Base-by-base conservation (phyloP, 2,113 vertebrate genomes). In the Colius striatus region DNA sequence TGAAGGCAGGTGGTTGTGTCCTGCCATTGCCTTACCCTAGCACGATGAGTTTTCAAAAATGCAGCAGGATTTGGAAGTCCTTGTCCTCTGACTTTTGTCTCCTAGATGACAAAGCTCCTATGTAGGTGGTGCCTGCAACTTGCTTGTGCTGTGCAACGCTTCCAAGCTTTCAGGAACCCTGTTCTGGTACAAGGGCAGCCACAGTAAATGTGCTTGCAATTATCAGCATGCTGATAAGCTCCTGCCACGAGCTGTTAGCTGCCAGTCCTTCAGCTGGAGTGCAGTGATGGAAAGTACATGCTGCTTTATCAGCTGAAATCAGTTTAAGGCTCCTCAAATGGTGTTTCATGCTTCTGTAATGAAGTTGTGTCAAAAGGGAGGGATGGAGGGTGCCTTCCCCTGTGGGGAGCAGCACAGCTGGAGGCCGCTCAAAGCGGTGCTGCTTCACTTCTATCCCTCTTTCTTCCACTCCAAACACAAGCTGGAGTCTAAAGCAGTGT, bases 111-210 rank as follows among this genome's bases (percentile, higher is more conserved):
- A 61, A 61, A 26, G 17, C n/a, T 68, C 29, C 41, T 32, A 2
- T 17, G 4, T 0, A 57, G 34, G 32, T 4, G 1, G 9, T 63
- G 29, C 7, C 10, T 77, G 3, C 23, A 26, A 0, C 30, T 55
- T 67, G 20, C 50, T 62, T 19, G 55, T 70, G 27, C n/a, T 61
- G 48, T 67, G 16, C 62, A 51, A 6, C 13, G 2, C 30, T 60
- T 67, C 7, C 23, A 6, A 13, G 18, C 53, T 23, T 27, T 43
- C 71, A 55, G 48, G 65, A 77, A 11, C 16, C 23, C 27, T 8
- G 30, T 27, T 54, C 34, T 81, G 51, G n/a, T 18, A 1, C 19
- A 17, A 32, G 41, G 61, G 71, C 41, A 27, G 53, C 16, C 61
- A 6, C 74, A 19, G 65, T 10, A 6, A 22, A 7, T 2, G 16